Conservation (phyloP, 2,888 invertebrate genomes). For the Vanessa cardui region DNA sequence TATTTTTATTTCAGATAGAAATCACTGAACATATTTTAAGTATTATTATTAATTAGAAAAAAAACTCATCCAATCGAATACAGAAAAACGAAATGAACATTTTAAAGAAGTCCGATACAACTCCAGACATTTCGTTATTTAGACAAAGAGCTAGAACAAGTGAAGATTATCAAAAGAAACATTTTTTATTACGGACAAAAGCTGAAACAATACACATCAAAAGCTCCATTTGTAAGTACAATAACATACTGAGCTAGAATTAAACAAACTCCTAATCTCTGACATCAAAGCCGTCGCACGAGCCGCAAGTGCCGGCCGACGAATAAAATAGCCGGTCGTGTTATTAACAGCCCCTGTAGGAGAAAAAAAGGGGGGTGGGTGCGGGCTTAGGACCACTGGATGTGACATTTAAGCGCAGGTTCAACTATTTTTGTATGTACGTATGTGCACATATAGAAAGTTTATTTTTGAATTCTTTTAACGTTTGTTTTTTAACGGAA, state of each 20-base stretch:
- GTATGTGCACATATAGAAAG: background rate
- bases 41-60: background rate
- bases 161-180: slow-evolving; percentile 30
- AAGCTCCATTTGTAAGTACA: slow-evolving; percentile 47
- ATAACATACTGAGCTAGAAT: slow-evolving; percentile 49
- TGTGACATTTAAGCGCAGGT: slow-evolving; percentile 24
- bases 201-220: slow-evolving; percentile 43
- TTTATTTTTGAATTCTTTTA: background rate
- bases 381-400: slow-evolving; percentile 38
- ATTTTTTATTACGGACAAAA: slow-evolving; percentile 15
- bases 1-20: too few relatives aligned
- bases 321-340: slow-evolving; percentile 80
- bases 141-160: slow-evolving; percentile 8
- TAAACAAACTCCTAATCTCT: slow-evolving; percentile 73
- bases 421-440: background rate
- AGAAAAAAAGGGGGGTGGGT: slow-evolving; percentile 57
- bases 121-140: slow-evolving; percentile 9
- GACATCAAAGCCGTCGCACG: slow-evolving; percentile 76
- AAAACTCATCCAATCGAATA: background rate
- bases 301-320: slow-evolving; percentile 67
- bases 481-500: too few relatives aligned
- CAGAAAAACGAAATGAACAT: background rate
- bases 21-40: too few relatives aligned
- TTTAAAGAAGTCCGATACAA: background rate
- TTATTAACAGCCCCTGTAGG: slow-evolving; percentile 74